Base-by-base conservation (phyloP, 37 sponge, comb jelly and placozoan species). In the Diacarnus erythraeanus region DNA sequence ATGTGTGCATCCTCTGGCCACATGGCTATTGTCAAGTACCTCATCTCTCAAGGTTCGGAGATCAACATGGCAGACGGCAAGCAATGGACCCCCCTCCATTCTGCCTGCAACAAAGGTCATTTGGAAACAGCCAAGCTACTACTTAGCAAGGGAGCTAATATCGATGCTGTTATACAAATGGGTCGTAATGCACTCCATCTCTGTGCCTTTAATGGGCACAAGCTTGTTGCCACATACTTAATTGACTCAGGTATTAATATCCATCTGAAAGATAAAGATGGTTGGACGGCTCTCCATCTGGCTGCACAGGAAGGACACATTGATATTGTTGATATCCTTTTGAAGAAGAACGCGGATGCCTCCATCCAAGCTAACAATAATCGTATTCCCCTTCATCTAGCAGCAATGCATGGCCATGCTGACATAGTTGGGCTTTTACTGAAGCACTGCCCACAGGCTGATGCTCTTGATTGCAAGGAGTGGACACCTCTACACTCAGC, bases 141-240 rank as follows among this genome's bases (percentile, higher is more conserved):
- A 36, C 40, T 87, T 0, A n/a, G 34, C 40, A 70, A 83, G 9
- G 81, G 81, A 40, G 87, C 88, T 36, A 81, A 87, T 27, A 79
- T 87, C 74, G 76, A 92, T 57, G 69, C 86, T 57, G 67, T 83
- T 36, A 92, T 92, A 37, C 85, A 82, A 26, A 92, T 92, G 87
- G 92, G 92, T 23, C 79, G 92, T 29, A 92, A 92, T 56, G 73
- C 90, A n/a, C 86, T 90, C 36, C 90, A 90, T 35, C 80, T 89
- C 33, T 84, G 85, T 71, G 76, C 81, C 44, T 89, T 84, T 72
- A 89, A 89, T 57, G 90, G 90, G 40, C 90, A 84, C 77, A 75
- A 60, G 38, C 57, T 69, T 36, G 77, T 87, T 1, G 86, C 86
- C 0, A 64, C 69, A 36, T 80, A 79, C 39, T 72, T 92, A 25